Percentiles rank a stretch among this genome's conserved stretches.
Conservation (phyloP, 2,888 invertebrate genomes). For the Megastigmus dorsalis region DNA sequence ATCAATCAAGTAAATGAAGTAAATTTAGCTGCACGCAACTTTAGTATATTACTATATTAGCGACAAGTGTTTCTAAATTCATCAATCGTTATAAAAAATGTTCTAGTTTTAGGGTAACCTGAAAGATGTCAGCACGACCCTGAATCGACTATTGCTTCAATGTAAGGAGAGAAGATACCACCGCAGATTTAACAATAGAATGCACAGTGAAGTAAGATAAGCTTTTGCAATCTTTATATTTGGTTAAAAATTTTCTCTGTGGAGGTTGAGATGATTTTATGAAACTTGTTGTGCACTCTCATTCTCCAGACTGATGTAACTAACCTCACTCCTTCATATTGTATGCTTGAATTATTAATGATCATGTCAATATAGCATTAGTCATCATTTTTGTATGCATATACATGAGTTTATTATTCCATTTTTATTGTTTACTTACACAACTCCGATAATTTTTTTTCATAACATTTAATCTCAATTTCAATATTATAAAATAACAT, state of each 20-base stretch:
- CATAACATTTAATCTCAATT: no score
- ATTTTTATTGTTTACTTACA: no score
- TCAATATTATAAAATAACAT: no score
- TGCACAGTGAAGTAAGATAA: background rate
- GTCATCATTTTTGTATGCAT: constrained; percentile 5
- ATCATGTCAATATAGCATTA: background rate
- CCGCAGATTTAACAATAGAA: constrained; percentile 17
- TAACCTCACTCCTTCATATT: background rate
- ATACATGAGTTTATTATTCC: no score
- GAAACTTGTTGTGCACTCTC: background rate
- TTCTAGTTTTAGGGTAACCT: no score
- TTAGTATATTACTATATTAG: no score
- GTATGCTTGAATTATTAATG: background rate
- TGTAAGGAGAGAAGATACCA: background rate
- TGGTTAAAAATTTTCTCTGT: background rate
- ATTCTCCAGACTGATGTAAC: constrained; percentile 4
- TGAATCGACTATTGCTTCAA: no score
- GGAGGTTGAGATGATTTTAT: constrained; percentile 15
- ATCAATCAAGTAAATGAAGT: no score
- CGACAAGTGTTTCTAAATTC: no score
- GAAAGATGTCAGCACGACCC: constrained; percentile 15
- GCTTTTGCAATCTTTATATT: constrained; percentile 28
- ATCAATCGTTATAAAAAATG: no score
- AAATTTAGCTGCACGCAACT: no score
- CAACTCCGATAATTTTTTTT: no score